A percentile compares a stretch with the other conserved stretches of the same genome.
phyloP scores from a whole-genome alignment of 1,140 invertebrate species.

The roundworm (Caenorhabditis elegans) region WBcel235 BX284603.4:13605001-13605500 shows the following conservation, averaged over 20 bases:
- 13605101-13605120: slow-evolving; percentile 81
- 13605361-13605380: no score
- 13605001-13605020: slow-evolving; percentile 70
- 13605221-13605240: slow-evolving; percentile 45
- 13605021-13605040: slow-evolving; percentile 67
- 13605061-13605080: slow-evolving; percentile 85
- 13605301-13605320: no score
- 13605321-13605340: no score
- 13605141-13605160: slow-evolving; percentile 90
- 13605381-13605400: no score
- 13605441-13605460: no score
- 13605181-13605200: slow-evolving; percentile 88
- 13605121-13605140: slow-evolving; percentile 95
- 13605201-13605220: slow-evolving; percentile 53
- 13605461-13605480: no score
- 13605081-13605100: slow-evolving; percentile 75
- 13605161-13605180: slow-evolving; percentile 92
- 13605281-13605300: no score
- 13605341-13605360: no score
- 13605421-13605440: no score
- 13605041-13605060: slow-evolving; percentile 87
- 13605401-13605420: no score
- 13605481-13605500: background rate
- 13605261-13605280: no score
- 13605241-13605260: background rate